These are phyloP conservation scores for Drosophila anomalata DNA, from an alignment of 2,888 invertebrate species.

Conservation along the genomic window DNA sequence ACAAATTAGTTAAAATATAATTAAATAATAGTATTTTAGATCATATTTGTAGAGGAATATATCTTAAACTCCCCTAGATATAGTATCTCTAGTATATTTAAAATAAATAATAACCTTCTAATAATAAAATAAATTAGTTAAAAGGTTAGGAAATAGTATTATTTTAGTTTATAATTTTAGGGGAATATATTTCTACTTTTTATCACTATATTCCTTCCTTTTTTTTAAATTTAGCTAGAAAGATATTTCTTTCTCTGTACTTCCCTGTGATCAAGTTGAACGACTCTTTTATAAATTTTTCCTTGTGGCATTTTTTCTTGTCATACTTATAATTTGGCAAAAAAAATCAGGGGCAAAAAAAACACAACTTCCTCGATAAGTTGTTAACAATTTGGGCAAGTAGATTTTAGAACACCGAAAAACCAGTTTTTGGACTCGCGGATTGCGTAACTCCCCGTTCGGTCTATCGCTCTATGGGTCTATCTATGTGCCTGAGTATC, in stretches of 20 bases:
- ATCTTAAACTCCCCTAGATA: too few relatives aligned
- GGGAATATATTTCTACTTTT: too few relatives aligned
- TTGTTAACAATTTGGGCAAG: slow-evolving; percentile 74
- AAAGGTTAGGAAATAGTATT: too few relatives aligned
- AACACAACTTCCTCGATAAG: slow-evolving; percentile 72
- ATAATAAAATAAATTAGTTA: too few relatives aligned
- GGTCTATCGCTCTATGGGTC: slow-evolving; percentile 36
- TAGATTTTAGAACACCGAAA: slow-evolving; percentile 62
- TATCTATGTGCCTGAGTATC: slow-evolving; percentile 41
- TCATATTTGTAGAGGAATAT: too few relatives aligned
- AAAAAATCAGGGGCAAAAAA: slow-evolving; percentile 8
- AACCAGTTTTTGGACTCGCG: slow-evolving; percentile 57
- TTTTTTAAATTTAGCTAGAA: neutral
- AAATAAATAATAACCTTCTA: too few relatives aligned
- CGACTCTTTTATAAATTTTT: slow-evolving; percentile 76
- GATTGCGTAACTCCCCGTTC: slow-evolving; percentile 67
- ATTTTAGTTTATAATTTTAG: too few relatives aligned
- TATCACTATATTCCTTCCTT: too few relatives aligned
- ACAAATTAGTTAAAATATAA: too few relatives aligned
- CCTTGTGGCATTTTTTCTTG: slow-evolving; percentile 59
- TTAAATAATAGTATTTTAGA: too few relatives aligned
- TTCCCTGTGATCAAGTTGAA: slow-evolving; percentile 65
- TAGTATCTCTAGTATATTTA: too few relatives aligned
- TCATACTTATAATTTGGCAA: slow-evolving; percentile 46
- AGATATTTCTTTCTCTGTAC: slow-evolving; percentile 7